phyloP scores from a whole-genome alignment of 1,140 invertebrate genomes.

The Magallana ariakensis region DNA sequence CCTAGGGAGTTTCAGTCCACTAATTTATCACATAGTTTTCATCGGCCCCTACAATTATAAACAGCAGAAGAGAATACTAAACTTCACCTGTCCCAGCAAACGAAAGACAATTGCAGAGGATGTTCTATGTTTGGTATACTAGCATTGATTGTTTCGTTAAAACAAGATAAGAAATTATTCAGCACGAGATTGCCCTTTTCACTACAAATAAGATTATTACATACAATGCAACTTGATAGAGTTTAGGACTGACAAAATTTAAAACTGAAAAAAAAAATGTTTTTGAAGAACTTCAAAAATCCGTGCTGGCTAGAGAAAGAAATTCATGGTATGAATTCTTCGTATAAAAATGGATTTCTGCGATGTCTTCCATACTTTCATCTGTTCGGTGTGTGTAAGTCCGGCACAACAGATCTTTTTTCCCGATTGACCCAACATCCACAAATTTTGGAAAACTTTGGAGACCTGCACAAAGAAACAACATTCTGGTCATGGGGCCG shows the following conservation, averaged over 20 bases:
- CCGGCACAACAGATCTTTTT: conserved; percentile 49
- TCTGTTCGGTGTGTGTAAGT: conserved; percentile 46
- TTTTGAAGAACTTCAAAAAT: conserved; percentile 40
- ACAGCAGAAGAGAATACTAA: no score
- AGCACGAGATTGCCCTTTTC: not conserved
- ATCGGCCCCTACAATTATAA: no score
- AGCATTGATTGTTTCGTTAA: not conserved
- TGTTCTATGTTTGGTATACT: not conserved
- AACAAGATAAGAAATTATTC: not conserved
- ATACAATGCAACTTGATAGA: not conserved
- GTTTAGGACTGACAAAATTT: not conserved
- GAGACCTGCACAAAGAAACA: conserved; percentile 35
- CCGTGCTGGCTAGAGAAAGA: conserved; percentile 35
- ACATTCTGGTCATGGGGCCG: conserved; percentile 46
- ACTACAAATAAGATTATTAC: not conserved
- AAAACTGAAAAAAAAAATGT: not conserved
- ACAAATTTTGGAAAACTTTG: conserved; percentile 23
- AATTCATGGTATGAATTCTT: not conserved
- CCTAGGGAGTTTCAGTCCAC: no score
- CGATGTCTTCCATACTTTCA: conserved; percentile 46
- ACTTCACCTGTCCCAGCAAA: no score
- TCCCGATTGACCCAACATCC: conserved; percentile 37
- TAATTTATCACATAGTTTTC: no score
- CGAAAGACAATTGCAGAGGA: not conserved
- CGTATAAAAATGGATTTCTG: not conserved